Percentiles rank a stretch among this genome's conserved stretches.
These are phyloP conservation scores for Synodontis membranacea DNA, from an alignment of 2,113 vertebrate species.

Conservation along the genomic window DNA sequence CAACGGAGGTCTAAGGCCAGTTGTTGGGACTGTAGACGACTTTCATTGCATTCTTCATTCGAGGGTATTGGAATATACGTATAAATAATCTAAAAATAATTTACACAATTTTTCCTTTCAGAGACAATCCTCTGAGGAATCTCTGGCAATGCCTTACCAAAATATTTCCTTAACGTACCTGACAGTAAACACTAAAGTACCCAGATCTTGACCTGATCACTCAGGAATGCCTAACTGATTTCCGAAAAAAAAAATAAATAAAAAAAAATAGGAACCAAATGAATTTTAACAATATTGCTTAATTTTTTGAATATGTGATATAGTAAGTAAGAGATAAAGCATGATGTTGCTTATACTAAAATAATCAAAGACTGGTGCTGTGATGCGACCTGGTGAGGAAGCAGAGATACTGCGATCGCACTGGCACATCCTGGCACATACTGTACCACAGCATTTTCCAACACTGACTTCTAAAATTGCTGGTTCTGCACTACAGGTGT, in stretches of 20 bases:
- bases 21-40: background rate
- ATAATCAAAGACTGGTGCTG: background rate
- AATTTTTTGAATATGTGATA: background rate
- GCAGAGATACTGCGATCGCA: background rate
- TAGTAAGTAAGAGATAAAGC: background rate
- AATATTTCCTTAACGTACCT: background rate
- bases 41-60: background rate
- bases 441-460: background rate
- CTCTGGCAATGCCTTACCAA: background rate
- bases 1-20: background rate
- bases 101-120: background rate
- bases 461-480: background rate
- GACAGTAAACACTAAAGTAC: background rate
- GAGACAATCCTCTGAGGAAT: background rate
- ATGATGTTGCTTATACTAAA: background rate
- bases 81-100: background rate
- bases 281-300: background rate
- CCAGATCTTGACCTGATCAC: background rate
- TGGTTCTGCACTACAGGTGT: background rate
- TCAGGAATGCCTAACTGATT: background rate
- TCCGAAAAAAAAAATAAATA: too few species aligned
- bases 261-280: background rate
- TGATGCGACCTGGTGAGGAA: background rate
- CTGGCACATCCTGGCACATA: background rate
- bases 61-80: background rate